phyloP scores from a whole-genome alignment of 2,113 vertebrate species.

The Philantomba maxwellii region DNA sequence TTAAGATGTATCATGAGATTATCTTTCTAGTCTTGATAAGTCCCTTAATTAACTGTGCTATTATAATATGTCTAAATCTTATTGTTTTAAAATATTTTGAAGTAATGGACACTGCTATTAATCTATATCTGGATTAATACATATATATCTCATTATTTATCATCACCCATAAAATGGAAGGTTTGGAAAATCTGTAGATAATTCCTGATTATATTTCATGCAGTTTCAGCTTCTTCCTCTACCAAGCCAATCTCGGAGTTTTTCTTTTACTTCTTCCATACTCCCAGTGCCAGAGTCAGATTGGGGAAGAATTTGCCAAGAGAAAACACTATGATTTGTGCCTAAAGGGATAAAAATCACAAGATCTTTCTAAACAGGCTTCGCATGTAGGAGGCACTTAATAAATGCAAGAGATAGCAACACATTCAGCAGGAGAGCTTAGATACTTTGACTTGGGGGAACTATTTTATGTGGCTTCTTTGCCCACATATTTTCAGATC shows the following conservation, averaged over 20 bases:
- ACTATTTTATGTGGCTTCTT: background rate
- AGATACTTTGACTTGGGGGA: background rate
- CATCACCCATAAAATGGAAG: background rate
- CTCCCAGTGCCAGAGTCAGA: background rate
- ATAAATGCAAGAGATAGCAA: background rate
- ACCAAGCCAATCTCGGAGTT: background rate
- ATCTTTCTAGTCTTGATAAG: too few relatives aligned
- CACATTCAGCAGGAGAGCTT: background rate
- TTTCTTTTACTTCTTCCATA: background rate
- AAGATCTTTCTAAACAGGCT: background rate
- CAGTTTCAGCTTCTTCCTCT: background rate
- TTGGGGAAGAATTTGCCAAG: background rate
- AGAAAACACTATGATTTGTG: background rate
- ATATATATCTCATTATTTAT: background rate
- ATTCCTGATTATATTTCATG: background rate
- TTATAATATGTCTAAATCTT: background rate
- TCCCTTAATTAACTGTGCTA: background rate
- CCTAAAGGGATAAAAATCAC: background rate
- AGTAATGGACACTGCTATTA: background rate
- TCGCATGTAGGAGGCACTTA: background rate
- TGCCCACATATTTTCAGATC: background rate
- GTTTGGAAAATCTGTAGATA: background rate
- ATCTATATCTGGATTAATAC: background rate
- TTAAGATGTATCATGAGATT: background rate
- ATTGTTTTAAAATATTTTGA: background rate